Base-by-base conservation (phyloP, 2,113 vertebrate species). In the Paramisgurnus dabryanus region DNA sequence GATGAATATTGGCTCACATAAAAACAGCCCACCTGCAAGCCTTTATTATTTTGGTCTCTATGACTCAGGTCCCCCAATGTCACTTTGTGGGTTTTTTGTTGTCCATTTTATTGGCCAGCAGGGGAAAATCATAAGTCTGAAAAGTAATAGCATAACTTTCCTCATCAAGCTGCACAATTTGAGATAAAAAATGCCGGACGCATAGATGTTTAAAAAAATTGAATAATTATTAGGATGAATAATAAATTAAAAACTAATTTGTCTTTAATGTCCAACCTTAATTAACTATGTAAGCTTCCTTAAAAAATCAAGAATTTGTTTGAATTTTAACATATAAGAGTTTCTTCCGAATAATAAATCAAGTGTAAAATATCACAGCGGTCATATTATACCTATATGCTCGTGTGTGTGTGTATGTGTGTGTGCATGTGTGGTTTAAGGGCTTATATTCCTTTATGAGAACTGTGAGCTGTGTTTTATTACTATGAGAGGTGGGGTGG, bases 401-500 rank as follows among this genome's bases (percentile, higher is more conserved):
- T 55, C 22, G 22, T 22, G 22, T 22, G 53, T 41, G 18, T 81
- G 49, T 39, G 41, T 70, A 66, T 65, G 12, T 76, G 27, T 15
- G 53, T 67, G 45, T 7, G 27, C 55, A 27, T 68, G 76, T 43
- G 53, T 65, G 69, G 49, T 79, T 76, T 74, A 57, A 75, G 74
- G 53, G 61, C 69, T 83, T 65, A 85, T 81, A 79, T 60, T 70
- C 65, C 64, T 68, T 80, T 60, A 75, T 83, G 65, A 76, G 74
- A 76, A 69, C 74, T 75, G 50, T 83, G 78, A 83, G 78, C 82
- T 85, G 82, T 79, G 79, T 82, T 84, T 84, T 83, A 82, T 83
- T 63, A 77, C 49, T 41, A 55, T 39, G 72, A 76, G 71, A 55
- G 76, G 70, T 22, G 49, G 60, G 18, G 65, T 49, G 50, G 41